A percentile compares a stretch with the other conserved stretches of the same genome.
Evolutionary conservation across 2,797 vertebrate genomes (phyloP).

Genomic region (Sebastes vulpes): DNA sequence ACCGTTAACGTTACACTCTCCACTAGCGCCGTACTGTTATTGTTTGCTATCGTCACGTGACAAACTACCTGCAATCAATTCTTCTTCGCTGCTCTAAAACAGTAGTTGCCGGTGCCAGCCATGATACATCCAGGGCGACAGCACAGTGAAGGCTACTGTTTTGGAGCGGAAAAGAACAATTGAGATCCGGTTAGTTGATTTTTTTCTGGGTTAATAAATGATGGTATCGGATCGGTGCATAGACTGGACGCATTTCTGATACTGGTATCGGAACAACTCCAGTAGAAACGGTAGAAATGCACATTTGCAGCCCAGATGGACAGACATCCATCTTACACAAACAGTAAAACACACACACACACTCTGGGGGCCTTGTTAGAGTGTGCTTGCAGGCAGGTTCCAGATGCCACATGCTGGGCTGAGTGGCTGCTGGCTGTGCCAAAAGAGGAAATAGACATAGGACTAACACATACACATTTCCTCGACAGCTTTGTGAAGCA

Average conservation of each 20-base stretch:
- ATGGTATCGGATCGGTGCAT: too few relatives aligned
- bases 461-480: constrained; percentile 19
- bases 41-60: accelerated
- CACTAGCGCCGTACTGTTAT: too few relatives aligned
- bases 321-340: not conserved
- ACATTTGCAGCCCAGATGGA: not conserved
- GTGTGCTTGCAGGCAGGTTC: constrained; percentile 45
- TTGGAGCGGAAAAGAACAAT: too few relatives aligned
- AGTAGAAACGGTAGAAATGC: not conserved
- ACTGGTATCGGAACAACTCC: too few relatives aligned
- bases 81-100: too few relatives aligned
- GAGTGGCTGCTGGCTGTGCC: constrained; percentile 31
- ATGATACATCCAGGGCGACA: accelerated
- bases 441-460: constrained; percentile 43
- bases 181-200: too few relatives aligned
- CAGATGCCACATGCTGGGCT: constrained; percentile 60
- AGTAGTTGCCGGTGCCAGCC: too few relatives aligned
- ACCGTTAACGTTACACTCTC: too few relatives aligned
- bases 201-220: too few relatives aligned
- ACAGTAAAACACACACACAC: not conserved
- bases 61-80: too few relatives aligned
- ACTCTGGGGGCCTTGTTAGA: constrained; percentile 55
- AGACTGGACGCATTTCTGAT: too few relatives aligned
- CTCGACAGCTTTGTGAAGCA: constrained; percentile 6
- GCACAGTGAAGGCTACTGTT: too few relatives aligned